Base-by-base conservation (phyloP, 2,888 invertebrate species). In the Spicauda simplicius region DNA sequence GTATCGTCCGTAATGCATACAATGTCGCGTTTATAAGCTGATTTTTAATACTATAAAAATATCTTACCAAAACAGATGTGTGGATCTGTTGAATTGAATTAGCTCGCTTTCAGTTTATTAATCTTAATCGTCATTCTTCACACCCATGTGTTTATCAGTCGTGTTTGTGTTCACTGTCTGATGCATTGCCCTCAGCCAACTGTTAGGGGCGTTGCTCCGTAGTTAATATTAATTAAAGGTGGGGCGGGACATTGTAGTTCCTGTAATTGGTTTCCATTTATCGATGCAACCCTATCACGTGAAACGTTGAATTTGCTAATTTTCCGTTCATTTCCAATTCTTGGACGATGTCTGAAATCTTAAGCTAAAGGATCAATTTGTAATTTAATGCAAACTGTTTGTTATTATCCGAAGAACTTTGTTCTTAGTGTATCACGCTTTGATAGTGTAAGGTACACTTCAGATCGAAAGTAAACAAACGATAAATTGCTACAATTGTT, bases 121-220 rank as follows among this genome's bases (percentile, higher is more conserved):
- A 41, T 11, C 10, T 14, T 58, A 73, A 64, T 77, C 58, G 52
- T 48, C 54, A 59, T 45, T 18, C 73, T 52, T 2, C 4, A 60
- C 19, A 45, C 19, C 82, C 65, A 80, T 90, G 79, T 79, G 79
- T 79, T n/a, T 74, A n/a, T 74, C 69, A 64, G 7, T n/a, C 45
- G 57, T 83, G 81, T 90, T 88, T 89, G 86, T 89, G 90, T 90
- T 86, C 86, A 80, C 79, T 85, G 89, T 86, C 85, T 85, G 85
- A 83, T 88, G 87, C 88, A 89, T 81, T 74, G 82, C 86, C 86
- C 84, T 85, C 75, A 79, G 72, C 79, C 82, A 77, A 82, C 81
- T 81, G 82, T 79, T 76, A 74, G 84, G 86, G 88, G 90, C 88
- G 88, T 89, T 74, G 80, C 81, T 80, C 78, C 77, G 76, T 83